Percentiles rank a stretch among this genome's conserved stretches.
Conservation (phyloP, 2,888 invertebrate genomes). For the Pammene aurita region DNA sequence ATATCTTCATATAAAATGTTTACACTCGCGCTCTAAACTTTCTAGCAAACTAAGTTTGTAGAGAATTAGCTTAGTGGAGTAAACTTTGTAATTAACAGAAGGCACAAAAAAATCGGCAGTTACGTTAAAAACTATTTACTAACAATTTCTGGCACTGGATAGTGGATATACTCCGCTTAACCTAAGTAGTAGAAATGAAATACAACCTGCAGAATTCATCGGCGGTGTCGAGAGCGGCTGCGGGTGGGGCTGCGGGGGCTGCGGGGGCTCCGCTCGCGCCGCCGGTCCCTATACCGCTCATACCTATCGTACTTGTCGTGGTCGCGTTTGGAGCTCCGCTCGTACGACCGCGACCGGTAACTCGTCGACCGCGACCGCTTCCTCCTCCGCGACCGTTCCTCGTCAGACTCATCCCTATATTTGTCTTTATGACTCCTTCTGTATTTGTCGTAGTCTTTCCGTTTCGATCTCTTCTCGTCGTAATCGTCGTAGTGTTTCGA, state of each 20-base stretch:
- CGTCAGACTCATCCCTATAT: constrained; percentile 72
- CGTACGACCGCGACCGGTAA: constrained; percentile 52
- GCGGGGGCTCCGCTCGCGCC: constrained; percentile 69
- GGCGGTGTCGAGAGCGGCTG: constrained; percentile 70
- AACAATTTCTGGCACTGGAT: constrained; percentile 17
- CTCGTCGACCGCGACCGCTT: too few relatives aligned
- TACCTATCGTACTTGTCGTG: constrained; percentile 73
- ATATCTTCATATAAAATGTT: too few relatives aligned
- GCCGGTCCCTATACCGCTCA: constrained; percentile 75
- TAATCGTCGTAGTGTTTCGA: constrained; percentile 63
- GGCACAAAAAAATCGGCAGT: constrained; percentile 2
- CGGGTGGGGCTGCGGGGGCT: too few relatives aligned
- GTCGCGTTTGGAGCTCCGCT: constrained; percentile 56
- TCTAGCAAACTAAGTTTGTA: too few relatives aligned
- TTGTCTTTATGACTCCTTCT: constrained; percentile 65
- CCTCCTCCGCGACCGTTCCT: constrained; percentile 37
- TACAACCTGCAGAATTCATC: constrained; percentile 80
- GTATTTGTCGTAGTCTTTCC: constrained; percentile 64
- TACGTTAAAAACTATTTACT: constrained; percentile 4
- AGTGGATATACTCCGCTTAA: constrained; percentile 24
- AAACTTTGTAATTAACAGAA: constrained; percentile 5
- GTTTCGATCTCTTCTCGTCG: constrained; percentile 62
- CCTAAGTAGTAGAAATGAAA: constrained; percentile 48
- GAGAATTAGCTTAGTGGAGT: background rate
- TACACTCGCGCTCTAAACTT: too few relatives aligned